Evolutionary conservation across 2,797 vertebrate genomes (phyloP).

Genomic region (Lacerta agilis): DNA sequence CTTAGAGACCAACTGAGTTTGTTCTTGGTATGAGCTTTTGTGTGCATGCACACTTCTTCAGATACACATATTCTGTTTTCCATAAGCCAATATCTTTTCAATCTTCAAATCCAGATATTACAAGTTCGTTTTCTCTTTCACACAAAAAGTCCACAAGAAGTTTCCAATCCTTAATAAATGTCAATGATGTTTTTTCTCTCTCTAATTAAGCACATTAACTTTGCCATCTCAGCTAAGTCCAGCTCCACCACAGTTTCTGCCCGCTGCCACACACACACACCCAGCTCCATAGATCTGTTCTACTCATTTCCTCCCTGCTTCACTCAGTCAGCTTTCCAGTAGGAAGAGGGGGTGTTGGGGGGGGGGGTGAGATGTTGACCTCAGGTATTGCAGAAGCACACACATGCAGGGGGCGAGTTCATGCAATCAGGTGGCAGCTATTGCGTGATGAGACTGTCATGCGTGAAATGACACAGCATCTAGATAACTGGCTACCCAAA

Average conservation of each 20-base stretch:
- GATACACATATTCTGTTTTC: too few species aligned
- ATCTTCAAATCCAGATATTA: too few species aligned
- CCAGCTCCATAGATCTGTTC: background rate
- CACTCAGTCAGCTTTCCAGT: background rate
- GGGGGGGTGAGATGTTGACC: background rate
- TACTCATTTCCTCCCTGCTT: background rate
- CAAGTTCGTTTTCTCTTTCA: too few species aligned
- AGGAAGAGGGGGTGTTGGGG: background rate
- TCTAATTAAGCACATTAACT: too few species aligned
- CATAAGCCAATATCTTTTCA: too few species aligned
- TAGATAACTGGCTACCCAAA: background rate
- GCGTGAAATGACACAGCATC: background rate
- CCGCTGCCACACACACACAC: background rate
- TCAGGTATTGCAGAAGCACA: background rate
- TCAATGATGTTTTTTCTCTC: too few species aligned
- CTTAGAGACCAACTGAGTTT: too few species aligned
- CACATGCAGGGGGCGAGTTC: background rate
- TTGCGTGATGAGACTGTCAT: background rate
- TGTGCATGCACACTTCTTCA: too few species aligned
- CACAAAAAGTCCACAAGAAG: too few species aligned
- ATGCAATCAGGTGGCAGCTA: background rate
- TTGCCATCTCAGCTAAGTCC: too few species aligned
- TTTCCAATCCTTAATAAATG: too few species aligned
- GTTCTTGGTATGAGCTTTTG: too few species aligned
- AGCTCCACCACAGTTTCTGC: background rate